Conservation (phyloP, 2,113 vertebrate genomes). For the Emydura subglobosa region DNA sequence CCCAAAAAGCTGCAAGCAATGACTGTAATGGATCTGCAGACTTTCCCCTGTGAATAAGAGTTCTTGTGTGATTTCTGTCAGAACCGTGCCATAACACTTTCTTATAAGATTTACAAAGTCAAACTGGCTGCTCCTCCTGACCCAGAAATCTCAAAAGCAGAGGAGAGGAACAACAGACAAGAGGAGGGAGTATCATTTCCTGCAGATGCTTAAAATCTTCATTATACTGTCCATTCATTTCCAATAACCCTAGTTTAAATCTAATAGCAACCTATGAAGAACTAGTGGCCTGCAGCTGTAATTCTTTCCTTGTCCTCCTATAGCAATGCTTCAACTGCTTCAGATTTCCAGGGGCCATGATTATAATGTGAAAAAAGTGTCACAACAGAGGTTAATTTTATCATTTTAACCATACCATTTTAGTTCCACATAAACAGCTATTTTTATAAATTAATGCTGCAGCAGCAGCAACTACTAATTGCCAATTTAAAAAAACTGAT, state of each 20-base stretch:
- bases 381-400: background rate
- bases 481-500: background rate
- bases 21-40: background rate
- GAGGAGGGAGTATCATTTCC: background rate
- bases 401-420: background rate
- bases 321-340: background rate
- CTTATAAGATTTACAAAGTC: background rate
- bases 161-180: background rate
- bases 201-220: background rate
- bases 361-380: background rate
- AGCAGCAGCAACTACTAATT: background rate
- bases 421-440: background rate
- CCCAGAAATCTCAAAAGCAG: background rate
- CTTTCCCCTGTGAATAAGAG: background rate
- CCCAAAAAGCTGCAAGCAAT: background rate
- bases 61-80: background rate
- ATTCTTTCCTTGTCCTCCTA: background rate
- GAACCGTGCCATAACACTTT: background rate
- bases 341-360: background rate
- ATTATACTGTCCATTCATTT: background rate
- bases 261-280: background rate
- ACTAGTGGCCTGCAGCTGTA: background rate
- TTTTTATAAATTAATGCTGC: background rate
- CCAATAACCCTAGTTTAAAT: background rate
- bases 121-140: background rate